Evolutionary conservation across 2,113 vertebrate genomes (phyloP), one percentile per base, ranked within the genome.

Genomic region (Tringa solitaria): DNA sequence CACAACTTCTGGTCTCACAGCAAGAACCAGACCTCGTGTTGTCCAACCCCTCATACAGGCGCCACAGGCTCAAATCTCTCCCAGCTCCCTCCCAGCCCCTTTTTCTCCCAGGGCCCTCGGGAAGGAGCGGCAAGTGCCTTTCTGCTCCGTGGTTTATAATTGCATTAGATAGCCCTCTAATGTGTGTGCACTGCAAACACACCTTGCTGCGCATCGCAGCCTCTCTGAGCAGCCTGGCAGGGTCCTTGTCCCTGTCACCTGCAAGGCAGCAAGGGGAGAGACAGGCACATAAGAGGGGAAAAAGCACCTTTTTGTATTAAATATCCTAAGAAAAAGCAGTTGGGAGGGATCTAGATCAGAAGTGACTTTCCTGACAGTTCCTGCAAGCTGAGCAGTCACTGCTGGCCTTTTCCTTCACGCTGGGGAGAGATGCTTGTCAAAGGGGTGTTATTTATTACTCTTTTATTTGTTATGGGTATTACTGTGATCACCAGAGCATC

Each of bases 121-220:
- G 28, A 46, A 65, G 28, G 4, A 91, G 54, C 0, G 2, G 20
- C 18, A 4, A 5, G 8, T 74, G 64, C 60, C 32, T 67, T 30
- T 70, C 51, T 95, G 33, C 48, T 84, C 24, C 6, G 16, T 4
- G 7, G 20, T 57, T 84, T 39, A 43, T 53, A 23, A 30, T 39
- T 95, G 77, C 48, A 35, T 86, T 94, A 75, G 80, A 54, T 75
- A 68, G 82, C 69, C 78, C 76, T 87, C 87, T 95, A 94, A 88
- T 15, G 67, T 59, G 69, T 60, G 51, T 73, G 51, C 46, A 30
- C 54, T 7, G 51, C 73, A 91, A 91, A 57, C 19, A 4, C 81
- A 91, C 46, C 3, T 3, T 0, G 0, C 51, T 54, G 57, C 2
- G 0, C 41, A 39, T 24, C 26, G 15, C 85, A 76, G 67, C 30